Percentiles rank a stretch among this genome's conserved stretches.
Conservation (phyloP, 2,888 invertebrate species). For the Melolontha melolontha region DNA sequence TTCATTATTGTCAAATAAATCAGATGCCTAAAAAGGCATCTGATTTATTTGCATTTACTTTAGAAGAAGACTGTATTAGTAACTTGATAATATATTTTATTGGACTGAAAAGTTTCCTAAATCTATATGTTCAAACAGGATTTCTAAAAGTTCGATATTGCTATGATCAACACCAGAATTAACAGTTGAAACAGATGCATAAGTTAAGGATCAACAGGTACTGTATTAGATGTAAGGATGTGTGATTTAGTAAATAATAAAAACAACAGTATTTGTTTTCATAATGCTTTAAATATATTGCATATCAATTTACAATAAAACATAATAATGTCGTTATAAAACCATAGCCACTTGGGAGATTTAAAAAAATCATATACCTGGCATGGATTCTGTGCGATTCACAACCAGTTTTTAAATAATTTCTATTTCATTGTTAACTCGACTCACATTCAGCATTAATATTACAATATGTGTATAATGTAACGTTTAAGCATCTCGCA, state of each 20-base stretch:
- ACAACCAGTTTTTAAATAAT: conserved; percentile 49
- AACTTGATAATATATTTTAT: no score
- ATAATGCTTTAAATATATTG: conserved; percentile 64
- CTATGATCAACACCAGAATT: no score
- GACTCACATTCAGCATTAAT: conserved; percentile 16
- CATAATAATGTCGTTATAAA: conserved; percentile 63
- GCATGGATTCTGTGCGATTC: conserved; percentile 50
- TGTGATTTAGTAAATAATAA: neutral
- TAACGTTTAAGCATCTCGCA: conserved; percentile 32
- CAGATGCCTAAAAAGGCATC: no score
- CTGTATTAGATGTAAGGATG: no score
- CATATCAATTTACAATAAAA: conserved; percentile 65
- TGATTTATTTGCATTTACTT: no score
- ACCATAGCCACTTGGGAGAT: conserved; percentile 61
- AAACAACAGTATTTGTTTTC: conserved; percentile 45
- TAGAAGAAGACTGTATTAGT: no score
- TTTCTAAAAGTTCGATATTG: no score
- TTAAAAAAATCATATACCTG: conserved; percentile 47
- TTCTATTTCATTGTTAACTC: conserved; percentile 33
- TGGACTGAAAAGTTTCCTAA: no score
- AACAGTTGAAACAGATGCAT: no score
- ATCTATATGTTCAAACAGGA: no score
- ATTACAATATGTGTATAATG: conserved; percentile 1
- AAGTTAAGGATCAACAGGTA: no score
- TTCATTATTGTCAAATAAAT: no score